phyloP scores from a whole-genome alignment of 2,113 vertebrate species.

The Aptenodytes patagonicus region DNA sequence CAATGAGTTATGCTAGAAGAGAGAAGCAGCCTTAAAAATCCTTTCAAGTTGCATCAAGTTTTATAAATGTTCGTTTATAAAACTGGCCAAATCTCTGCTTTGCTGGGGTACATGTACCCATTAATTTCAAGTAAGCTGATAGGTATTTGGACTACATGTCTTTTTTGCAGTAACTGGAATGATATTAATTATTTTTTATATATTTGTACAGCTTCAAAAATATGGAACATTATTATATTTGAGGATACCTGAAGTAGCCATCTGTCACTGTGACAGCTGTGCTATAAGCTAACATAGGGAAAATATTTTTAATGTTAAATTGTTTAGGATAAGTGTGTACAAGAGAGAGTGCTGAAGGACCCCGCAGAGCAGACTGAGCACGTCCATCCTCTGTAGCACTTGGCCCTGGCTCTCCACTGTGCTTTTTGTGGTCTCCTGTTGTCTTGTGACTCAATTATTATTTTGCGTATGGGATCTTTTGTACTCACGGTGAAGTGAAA shows the following conservation, averaged over 20 bases:
- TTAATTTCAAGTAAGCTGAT: neutral
- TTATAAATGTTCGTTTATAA: neutral
- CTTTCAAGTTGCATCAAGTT: neutral
- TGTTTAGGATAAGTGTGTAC: neutral
- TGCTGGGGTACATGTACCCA: neutral
- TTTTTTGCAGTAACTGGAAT: neutral
- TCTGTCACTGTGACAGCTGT: neutral
- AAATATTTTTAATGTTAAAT: neutral
- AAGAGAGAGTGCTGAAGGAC: neutral
- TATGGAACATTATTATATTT: neutral
- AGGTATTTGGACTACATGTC: neutral
- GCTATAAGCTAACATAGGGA: neutral
- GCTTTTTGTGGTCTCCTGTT: neutral
- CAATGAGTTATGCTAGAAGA: neutral
- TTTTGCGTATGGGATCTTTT: neutral
- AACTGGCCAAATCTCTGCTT: neutral
- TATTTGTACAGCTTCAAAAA: neutral
- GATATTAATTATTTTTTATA: neutral
- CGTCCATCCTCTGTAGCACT: fast-evolving
- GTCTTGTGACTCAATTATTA: neutral
- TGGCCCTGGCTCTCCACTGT: neutral
- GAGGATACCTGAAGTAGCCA: neutral
- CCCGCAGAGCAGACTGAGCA: neutral
- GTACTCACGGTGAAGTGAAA: neutral
- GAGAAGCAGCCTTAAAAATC: neutral